These are phyloP conservation scores for Oryctes rhinoceros DNA, from an alignment of 1,140 invertebrate species.

Conservation along the genomic window DNA sequence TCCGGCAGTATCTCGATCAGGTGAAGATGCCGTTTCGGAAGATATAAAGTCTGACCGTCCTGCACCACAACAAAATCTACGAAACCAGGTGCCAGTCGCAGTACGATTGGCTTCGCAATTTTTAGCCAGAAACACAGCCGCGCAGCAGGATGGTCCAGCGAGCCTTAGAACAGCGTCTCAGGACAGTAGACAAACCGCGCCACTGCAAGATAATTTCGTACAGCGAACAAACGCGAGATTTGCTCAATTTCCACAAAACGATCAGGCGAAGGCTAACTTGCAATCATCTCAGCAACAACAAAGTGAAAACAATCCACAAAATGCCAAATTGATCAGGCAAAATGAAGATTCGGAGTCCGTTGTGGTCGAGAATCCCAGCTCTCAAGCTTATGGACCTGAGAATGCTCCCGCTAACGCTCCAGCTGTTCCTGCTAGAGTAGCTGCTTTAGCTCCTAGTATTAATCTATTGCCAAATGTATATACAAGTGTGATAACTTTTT, in stretches of 20 bases:
- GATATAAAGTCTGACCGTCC: not conserved
- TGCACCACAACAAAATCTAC: not conserved
- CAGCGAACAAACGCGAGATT: not conserved
- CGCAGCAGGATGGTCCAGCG: not conserved
- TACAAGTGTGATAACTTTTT: constrained; percentile 3
- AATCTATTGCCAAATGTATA: constrained; percentile 13
- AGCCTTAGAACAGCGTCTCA: not conserved
- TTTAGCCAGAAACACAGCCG: not conserved
- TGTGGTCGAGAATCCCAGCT: not conserved
- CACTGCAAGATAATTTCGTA: not conserved
- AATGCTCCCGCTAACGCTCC: not conserved
- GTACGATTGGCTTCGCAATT: constrained; percentile 1
- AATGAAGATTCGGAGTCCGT: constrained; percentile 14
- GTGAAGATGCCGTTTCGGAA: not conserved
- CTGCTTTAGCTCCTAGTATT: constrained; percentile 1
- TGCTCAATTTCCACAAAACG: constrained; percentile 2
- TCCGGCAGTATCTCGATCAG: not conserved
- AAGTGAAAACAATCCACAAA: not conserved
- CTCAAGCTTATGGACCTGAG: not conserved
- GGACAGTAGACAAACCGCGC: not conserved
- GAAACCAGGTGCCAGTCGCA: not conserved
- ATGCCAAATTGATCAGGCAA: constrained; percentile 16
- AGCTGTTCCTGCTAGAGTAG: not conserved
- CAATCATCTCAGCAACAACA: not conserved
- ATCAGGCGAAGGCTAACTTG: not conserved